These are phyloP conservation scores for Glareola pratincola DNA, from an alignment of 2,113 vertebrate genomes.

Conservation along the genomic window DNA sequence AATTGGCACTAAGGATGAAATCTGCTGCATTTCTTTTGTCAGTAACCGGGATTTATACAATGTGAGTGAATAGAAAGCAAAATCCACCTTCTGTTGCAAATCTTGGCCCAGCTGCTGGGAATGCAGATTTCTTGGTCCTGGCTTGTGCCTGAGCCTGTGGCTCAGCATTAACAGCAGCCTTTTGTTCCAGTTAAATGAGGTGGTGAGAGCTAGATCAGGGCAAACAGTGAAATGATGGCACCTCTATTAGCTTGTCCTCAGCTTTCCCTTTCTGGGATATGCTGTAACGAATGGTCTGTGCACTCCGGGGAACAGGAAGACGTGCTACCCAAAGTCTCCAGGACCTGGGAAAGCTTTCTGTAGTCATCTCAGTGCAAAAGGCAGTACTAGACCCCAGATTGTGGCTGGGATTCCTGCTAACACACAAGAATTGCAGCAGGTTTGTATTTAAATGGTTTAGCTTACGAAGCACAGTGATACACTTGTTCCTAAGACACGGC, in stretches of 20 bases:
- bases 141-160: not conserved
- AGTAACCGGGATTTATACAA: not conserved
- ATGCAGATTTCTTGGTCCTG: not conserved
- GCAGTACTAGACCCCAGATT: not conserved
- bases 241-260: not conserved
- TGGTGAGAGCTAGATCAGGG: not conserved
- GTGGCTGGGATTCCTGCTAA: not conserved
- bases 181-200: not conserved
- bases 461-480: not conserved
- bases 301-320: not conserved
- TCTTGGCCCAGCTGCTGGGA: not conserved
- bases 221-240: not conserved
- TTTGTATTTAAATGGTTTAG: not conserved
- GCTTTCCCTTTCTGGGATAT: not conserved
- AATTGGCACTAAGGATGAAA: not conserved
- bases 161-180: not conserved
- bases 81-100: not conserved
- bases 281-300: not conserved
- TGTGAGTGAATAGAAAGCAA: not conserved
- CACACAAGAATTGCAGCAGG: not conserved
- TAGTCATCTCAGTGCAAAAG: not conserved
- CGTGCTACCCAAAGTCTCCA: not conserved
- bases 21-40: not conserved
- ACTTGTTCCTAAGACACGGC: not conserved
- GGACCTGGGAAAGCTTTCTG: not conserved